A percentile compares a stretch with the other conserved stretches of the same genome.
Evolutionary conservation across 1,140 invertebrate genomes (phyloP).

Genomic region (Uloborus diversus): DNA sequence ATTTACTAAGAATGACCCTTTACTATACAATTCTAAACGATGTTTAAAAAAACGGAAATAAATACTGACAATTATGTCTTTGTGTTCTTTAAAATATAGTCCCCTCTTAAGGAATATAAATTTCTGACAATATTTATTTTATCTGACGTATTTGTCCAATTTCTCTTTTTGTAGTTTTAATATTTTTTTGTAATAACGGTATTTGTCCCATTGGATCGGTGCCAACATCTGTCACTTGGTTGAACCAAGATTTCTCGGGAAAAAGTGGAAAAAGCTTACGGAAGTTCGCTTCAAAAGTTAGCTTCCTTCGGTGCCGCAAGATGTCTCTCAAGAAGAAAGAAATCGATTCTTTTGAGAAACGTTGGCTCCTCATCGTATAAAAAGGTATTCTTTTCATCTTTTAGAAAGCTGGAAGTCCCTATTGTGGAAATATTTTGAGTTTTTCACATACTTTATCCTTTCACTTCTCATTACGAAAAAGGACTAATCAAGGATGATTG

Average conservation of each 20-base stretch:
- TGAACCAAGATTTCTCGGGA: constrained; percentile 34
- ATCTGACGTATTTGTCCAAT: constrained; percentile 6
- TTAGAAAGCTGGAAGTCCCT: constrained; percentile 40
- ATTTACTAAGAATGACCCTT: no score
- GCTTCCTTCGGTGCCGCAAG: constrained; percentile 11
- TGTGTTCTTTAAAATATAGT: no score
- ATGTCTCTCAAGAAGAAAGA: constrained; percentile 39
- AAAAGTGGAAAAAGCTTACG: constrained; percentile 9
- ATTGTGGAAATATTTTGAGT: constrained; percentile 33
- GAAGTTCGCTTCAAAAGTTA: constrained; percentile 15
- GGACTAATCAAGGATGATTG: constrained; percentile 26
- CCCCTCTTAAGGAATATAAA: no score
- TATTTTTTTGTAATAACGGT: constrained; percentile 12
- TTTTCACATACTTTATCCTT: constrained; percentile 43
- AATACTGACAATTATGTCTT: no score
- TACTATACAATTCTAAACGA: no score
- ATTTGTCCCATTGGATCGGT: constrained; percentile 16
- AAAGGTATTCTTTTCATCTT: constrained; percentile 35
- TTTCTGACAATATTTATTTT: no score
- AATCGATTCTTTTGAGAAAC: constrained; percentile 34
- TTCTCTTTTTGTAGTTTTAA: constrained; percentile 34
- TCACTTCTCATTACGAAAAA: constrained; percentile 38
- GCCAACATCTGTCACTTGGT: constrained; percentile 34
- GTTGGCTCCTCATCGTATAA: background rate
- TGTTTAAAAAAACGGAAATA: no score